phyloP scores from a whole-genome alignment of 2,797 vertebrate genomes.

The Cynopterus sphinx region DNA sequence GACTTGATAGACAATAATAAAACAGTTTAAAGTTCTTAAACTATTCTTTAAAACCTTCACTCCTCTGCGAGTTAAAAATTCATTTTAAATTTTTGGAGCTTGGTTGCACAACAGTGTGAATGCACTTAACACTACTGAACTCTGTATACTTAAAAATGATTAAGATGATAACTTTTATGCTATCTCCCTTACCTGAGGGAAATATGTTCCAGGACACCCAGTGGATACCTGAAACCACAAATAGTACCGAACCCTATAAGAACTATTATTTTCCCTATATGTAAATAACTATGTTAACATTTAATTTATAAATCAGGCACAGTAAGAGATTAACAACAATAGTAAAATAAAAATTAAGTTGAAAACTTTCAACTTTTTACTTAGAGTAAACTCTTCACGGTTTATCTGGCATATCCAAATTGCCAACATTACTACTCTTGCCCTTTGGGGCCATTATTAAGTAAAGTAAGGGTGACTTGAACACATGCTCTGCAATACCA shows the following conservation, averaged over 20 bases:
- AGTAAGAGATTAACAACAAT: not conserved
- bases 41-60: not conserved
- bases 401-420: not conserved
- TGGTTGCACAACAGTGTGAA: not conserved
- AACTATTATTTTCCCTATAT: not conserved
- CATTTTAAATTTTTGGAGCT: constrained; percentile 21
- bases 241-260: not conserved
- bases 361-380: not conserved
- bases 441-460: not conserved
- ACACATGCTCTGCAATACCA: not conserved
- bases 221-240: not conserved
- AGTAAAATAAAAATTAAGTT: not conserved
- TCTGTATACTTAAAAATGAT: not conserved
- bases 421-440: not conserved
- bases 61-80: constrained; percentile 24
- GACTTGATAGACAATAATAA: not conserved
- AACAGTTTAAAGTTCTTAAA: constrained; percentile 33
- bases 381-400: not conserved
- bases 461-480: not conserved
- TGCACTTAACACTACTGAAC: not conserved
- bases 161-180: not conserved
- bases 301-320: not conserved
- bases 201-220: not conserved
- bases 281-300: not conserved
- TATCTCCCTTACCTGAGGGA: not conserved